These are phyloP conservation scores for Phania funesta DNA, from an alignment of 2,888 invertebrate genomes.

Conservation along the genomic window DNA sequence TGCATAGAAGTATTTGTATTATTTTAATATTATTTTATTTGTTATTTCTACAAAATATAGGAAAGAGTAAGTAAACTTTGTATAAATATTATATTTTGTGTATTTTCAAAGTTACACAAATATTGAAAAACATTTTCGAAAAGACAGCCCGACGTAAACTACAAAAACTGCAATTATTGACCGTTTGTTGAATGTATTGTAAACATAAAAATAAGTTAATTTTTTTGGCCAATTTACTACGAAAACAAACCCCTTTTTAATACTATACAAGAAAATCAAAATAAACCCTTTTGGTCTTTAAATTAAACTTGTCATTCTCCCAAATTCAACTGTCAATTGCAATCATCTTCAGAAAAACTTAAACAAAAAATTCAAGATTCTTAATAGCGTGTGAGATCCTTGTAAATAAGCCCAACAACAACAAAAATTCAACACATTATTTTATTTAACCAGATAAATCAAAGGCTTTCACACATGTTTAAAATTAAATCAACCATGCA, in stretches of 20 bases:
- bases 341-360: conserved; percentile 69
- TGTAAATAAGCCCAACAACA: conserved; percentile 14
- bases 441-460: not conserved
- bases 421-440: conserved; percentile 1
- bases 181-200: conserved; percentile 31
- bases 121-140: not conserved
- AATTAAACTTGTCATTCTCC: not conserved
- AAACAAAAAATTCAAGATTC: not conserved
- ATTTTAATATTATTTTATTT: too few species aligned
- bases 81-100: too few species aligned
- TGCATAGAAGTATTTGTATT: too few species aligned
- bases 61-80: too few species aligned
- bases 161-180: conserved; percentile 6
- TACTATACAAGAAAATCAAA: not conserved
- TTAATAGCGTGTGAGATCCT: conserved; percentile 12
- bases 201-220: conserved; percentile 25
- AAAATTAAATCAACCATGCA: conserved; percentile 58
- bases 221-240: conserved; percentile 31
- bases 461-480: conserved; percentile 4
- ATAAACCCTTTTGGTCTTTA: conserved; percentile 15
- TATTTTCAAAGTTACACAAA: too few species aligned
- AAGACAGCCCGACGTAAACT: too few species aligned
- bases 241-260: conserved; percentile 6
- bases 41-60: too few species aligned
- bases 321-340: conserved; percentile 73